Conservation (phyloP, 2,797 vertebrate species). For the Hoplostethus mediterraneus region DNA sequence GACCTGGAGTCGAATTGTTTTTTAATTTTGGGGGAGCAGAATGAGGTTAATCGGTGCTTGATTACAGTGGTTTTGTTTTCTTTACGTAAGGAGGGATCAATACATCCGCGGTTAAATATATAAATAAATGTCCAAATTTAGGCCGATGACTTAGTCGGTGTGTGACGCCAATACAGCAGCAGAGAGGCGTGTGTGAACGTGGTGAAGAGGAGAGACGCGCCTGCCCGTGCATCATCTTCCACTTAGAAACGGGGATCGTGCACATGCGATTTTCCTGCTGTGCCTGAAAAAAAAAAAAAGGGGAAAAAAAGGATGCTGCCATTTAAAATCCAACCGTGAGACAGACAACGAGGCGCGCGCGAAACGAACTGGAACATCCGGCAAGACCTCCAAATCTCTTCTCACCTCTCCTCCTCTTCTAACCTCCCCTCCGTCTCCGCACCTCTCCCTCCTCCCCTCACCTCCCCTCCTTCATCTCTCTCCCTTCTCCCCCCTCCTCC, state of each 20-base stretch:
- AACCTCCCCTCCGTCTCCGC: slow-evolving; percentile 40
- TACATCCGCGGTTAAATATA: slow-evolving; percentile 49
- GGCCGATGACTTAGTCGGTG: slow-evolving; percentile 79
- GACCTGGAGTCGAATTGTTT: slow-evolving; percentile 30
- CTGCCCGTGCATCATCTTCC: slow-evolving; percentile 74
- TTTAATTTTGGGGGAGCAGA: slow-evolving; percentile 25
- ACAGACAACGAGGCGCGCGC: slow-evolving; percentile 59
- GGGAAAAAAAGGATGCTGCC: slow-evolving; percentile 44
- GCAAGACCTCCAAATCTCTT: slow-evolving; percentile 9
- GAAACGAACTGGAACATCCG: slow-evolving; percentile 60
- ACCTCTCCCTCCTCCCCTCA: slow-evolving; percentile 25
- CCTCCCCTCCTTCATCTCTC: slow-evolving; percentile 10
- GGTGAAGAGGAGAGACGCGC: slow-evolving; percentile 59
- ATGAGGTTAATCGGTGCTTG: slow-evolving; percentile 22
- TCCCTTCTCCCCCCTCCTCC: neutral
- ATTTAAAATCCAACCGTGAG: slow-evolving; percentile 65
- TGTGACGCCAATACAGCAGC: slow-evolving; percentile 83
- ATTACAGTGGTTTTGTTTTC: slow-evolving; percentile 31
- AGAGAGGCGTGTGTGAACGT: slow-evolving; percentile 62
- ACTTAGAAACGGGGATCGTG: slow-evolving; percentile 57
- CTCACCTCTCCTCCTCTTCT: slow-evolving; percentile 41
- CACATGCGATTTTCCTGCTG: slow-evolving; percentile 51
- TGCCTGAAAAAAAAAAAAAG: slow-evolving; percentile 41
- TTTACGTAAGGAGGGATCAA: slow-evolving; percentile 44
- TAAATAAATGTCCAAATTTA: slow-evolving; percentile 74